Evolutionary conservation across 2,113 vertebrate species (phyloP), one percentile per base, ranked within the genome.

Genomic region (Edolisoma coerulescens): DNA sequence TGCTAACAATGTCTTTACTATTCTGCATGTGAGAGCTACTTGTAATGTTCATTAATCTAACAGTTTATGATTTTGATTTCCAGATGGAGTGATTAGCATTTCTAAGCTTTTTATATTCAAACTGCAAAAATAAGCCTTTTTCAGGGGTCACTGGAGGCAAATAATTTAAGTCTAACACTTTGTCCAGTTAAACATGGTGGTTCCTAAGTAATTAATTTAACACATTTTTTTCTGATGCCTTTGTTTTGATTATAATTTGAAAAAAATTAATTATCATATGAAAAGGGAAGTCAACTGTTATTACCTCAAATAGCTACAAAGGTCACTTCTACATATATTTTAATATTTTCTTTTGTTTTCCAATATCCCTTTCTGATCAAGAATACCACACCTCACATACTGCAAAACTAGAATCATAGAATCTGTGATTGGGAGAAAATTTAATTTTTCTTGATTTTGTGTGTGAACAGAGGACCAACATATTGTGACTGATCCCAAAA

Each of bases 21-120:
- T 96, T 96, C 87, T 94, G 85, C 73, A 77, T 84, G 50, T 87
- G 70, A 95, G 87, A 95, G 74, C 83, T 94, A 95, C 89, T 94
- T 90, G 91, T 96, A 95, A 91, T 39, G 32, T 95, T 97, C 87
- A 94, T 96, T 97, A 97, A 97, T 97, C 95, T 95, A 97, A 69
- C 84, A 94, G 73, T 96, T 97, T 92, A 95, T 89, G 65, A 96
- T 97, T 97, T 97, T 97, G 95, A 97, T 97, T 98, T 97, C 89
- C 89, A 97, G 84, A 95, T 93, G 90, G 80, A 95, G 95, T 93
- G 78, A 98, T 97, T 94, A 97, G 74, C 95, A 97, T 97, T 96
- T 97, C 70, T 96, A 82, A 95, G 93, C 65, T 95, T 97, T 97
- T 96, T 78, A 75, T 86, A 95, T 95, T 96, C 81, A 89, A 92